A percentile compares a stretch with the other conserved stretches of the same genome.
phyloP scores from a whole-genome alignment of 1,140 invertebrate species.

The Lanistes nyassanus region DNA sequence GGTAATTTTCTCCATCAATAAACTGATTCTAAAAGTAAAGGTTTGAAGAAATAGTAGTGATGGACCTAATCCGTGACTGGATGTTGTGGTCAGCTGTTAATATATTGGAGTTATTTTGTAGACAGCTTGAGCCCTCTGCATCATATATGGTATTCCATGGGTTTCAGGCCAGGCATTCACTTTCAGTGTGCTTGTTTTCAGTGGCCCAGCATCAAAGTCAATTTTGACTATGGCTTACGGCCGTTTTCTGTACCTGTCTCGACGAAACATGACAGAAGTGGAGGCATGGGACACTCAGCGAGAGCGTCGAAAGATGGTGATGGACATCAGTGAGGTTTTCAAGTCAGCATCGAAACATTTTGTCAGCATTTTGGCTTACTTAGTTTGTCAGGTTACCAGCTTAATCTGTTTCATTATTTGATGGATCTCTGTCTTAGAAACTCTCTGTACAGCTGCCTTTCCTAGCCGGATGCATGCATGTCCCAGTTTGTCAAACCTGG shows the following conservation, averaged over 20 bases:
- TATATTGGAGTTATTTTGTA: too few relatives aligned
- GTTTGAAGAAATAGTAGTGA: too few relatives aligned
- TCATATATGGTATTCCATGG: background rate
- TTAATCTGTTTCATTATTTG: background rate
- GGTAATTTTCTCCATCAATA: too few relatives aligned
- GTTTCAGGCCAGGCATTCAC: background rate
- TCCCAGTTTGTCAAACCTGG: too few relatives aligned
- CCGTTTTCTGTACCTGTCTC: constrained; percentile 36
- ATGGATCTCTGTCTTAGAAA: too few relatives aligned
- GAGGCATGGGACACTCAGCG: constrained; percentile 41
- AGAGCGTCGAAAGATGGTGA: constrained; percentile 17
- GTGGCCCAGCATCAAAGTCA: constrained; percentile 23
- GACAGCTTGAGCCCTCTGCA: too few relatives aligned
- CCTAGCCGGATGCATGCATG: too few relatives aligned
- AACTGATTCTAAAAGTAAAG: too few relatives aligned
- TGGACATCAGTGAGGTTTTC: constrained; percentile 30
- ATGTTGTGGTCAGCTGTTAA: too few relatives aligned
- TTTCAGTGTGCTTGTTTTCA: constrained; percentile 13
- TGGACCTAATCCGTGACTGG: too few relatives aligned
- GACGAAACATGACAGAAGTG: constrained; percentile 27
- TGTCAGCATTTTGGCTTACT: too few relatives aligned
- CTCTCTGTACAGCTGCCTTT: too few relatives aligned
- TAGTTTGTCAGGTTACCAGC: background rate
- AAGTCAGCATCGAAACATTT: constrained; percentile 26
- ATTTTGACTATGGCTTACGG: constrained; percentile 43